Percentiles rank a stretch among this genome's conserved stretches.
Conservation (phyloP, 2,113 vertebrate genomes). For the Pachycephala philippinensis region DNA sequence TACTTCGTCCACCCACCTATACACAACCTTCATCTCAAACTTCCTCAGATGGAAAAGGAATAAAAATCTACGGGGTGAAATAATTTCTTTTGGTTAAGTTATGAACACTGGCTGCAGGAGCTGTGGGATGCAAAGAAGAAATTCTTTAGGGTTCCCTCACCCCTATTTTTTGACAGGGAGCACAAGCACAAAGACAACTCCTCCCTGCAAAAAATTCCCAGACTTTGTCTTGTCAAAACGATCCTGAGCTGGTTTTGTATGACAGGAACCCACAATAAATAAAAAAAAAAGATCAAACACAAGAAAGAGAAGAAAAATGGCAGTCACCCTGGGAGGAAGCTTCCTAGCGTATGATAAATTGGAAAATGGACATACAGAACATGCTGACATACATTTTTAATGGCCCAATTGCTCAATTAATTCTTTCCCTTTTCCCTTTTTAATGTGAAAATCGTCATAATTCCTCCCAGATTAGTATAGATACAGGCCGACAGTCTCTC, state of each 20-base stretch:
- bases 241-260: conserved; percentile 70
- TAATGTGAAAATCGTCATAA: conserved; percentile 89
- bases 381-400: conserved; percentile 80
- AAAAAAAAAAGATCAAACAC: conserved; percentile 32
- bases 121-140: not conserved
- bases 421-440: conserved; percentile 82
- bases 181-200: conserved; percentile 19
- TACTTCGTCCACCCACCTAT: not conserved
- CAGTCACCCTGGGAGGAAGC: conserved; percentile 52
- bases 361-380: conserved; percentile 78
- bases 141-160: not conserved
- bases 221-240: conserved; percentile 71
- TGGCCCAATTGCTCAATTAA: conserved; percentile 89
- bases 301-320: conserved; percentile 57
- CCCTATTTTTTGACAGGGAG: not conserved
- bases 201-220: conserved; percentile 48
- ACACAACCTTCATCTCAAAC: not conserved
- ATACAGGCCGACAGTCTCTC: conserved; percentile 85
- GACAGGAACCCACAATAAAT: conserved; percentile 66
- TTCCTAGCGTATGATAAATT: conserved; percentile 76
- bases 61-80: not conserved
- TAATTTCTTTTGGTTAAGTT: not conserved
- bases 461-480: conserved; percentile 94
- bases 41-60: not conserved
- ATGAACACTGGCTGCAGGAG: not conserved